Evolutionary conservation across 2,888 invertebrate species (phyloP).

Genomic region (Eristalinus sepulchralis): DNA sequence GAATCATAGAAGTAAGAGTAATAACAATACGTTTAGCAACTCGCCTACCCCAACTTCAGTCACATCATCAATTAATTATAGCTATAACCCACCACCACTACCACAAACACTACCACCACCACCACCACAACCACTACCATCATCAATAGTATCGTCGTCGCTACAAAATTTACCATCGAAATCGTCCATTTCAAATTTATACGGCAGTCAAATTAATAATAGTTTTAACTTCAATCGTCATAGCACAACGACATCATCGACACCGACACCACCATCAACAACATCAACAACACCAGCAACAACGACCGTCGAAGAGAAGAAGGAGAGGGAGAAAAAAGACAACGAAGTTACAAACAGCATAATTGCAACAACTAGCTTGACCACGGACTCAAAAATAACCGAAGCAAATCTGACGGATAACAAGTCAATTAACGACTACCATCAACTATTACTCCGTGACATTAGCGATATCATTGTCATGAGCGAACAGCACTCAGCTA

Average conservation of each 20-base stretch:
- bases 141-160: conserved; percentile 70
- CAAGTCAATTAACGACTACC: conserved; percentile 26
- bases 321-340: conserved; percentile 42
- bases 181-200: conserved; percentile 70
- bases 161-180: conserved; percentile 70
- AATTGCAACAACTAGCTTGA: conserved; percentile 15
- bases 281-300: conserved; percentile 61
- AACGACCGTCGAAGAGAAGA: conserved; percentile 39
- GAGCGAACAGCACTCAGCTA: conserved; percentile 67
- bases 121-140: conserved; percentile 67
- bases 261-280: conserved; percentile 65
- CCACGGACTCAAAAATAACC: neutral
- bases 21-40: conserved; percentile 53
- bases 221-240: conserved; percentile 71
- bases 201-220: conserved; percentile 70
- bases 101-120: conserved; percentile 70
- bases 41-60: conserved; percentile 64
- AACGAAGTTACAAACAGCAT: conserved; percentile 30
- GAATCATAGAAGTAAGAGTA: conserved; percentile 58
- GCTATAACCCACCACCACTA: conserved; percentile 64
- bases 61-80: conserved; percentile 69
- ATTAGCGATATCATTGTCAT: conserved; percentile 43
- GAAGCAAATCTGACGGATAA: neutral
- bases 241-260: conserved; percentile 72
- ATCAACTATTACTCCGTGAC: conserved; percentile 26